These are phyloP conservation scores for Micoletzkya japonica DNA, from an alignment of 2,888 invertebrate genomes.

Conservation along the genomic window DNA sequence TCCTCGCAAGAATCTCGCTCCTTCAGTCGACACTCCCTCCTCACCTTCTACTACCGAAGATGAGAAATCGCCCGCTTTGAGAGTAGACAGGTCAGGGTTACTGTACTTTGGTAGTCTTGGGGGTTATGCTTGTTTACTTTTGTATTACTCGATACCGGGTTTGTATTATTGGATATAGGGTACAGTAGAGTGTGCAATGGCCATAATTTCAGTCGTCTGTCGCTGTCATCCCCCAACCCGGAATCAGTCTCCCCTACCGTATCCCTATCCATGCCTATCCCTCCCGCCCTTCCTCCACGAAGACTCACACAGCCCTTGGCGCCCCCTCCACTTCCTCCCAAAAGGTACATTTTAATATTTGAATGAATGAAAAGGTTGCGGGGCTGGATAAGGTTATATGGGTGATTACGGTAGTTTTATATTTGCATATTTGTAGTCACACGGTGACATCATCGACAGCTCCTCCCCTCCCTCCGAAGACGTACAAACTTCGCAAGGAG, in stretches of 20 bases:
- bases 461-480: conserved; percentile 44
- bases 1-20: conserved; percentile 20
- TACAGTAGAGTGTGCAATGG: background rate
- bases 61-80: background rate
- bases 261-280: conserved; percentile 41
- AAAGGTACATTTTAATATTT: no score
- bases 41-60: background rate
- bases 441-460: conserved; percentile 3
- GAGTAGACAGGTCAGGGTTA: background rate
- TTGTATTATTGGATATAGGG: background rate
- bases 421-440: background rate
- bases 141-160: no score
- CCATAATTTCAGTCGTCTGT: conserved; percentile 1
- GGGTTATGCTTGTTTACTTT: no score
- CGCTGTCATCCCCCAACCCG: conserved; percentile 2
- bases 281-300: conserved; percentile 44
- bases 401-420: no score
- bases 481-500: conserved; percentile 30
- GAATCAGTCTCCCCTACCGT: conserved; percentile 43
- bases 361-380: no score
- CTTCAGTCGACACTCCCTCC: conserved; percentile 28
- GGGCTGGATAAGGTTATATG: no score
- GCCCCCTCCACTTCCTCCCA: conserved; percentile 30
- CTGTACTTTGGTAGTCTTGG: no score
- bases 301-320: no score